Evolutionary conservation across 1,140 invertebrate species (phyloP).

Genomic region (Camponotus pennsylvanicus): DNA sequence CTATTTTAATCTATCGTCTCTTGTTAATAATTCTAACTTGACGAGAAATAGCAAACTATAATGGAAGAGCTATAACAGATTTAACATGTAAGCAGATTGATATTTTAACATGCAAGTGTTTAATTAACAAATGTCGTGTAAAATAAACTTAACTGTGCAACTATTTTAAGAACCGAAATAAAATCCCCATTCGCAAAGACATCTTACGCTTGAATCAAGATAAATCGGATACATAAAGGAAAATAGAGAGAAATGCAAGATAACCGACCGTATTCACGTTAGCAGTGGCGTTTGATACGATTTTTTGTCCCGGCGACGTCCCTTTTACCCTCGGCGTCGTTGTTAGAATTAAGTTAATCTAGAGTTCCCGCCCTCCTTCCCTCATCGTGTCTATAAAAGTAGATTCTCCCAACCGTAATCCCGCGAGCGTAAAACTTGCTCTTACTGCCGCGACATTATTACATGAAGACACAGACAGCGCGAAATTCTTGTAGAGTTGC

Average conservation of each 20-base stretch:
- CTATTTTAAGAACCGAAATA: not conserved
- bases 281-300: constrained; percentile 46
- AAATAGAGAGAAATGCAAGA: not conserved
- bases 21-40: not conserved
- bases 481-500: constrained; percentile 24
- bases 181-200: not conserved
- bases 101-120: not conserved
- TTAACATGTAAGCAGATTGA: not conserved
- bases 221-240: not conserved
- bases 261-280: constrained; percentile 49
- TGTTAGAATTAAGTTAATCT: constrained; percentile 62
- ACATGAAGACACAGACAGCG: constrained; percentile 34
- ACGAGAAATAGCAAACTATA: not conserved
- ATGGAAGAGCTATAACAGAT: not conserved
- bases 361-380: constrained; percentile 2
- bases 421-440: constrained; percentile 59
- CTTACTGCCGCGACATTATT: constrained; percentile 60
- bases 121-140: not conserved
- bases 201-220: not conserved
- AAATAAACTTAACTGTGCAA: not conserved
- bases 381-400: constrained; percentile 53
- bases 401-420: constrained; percentile 55
- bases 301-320: constrained; percentile 21
- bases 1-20: constrained; percentile 1
- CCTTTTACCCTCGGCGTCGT: constrained; percentile 52